Base-by-base conservation (phyloP, 1,140 invertebrate species). In the Thaumetopoea pityocampa region DNA sequence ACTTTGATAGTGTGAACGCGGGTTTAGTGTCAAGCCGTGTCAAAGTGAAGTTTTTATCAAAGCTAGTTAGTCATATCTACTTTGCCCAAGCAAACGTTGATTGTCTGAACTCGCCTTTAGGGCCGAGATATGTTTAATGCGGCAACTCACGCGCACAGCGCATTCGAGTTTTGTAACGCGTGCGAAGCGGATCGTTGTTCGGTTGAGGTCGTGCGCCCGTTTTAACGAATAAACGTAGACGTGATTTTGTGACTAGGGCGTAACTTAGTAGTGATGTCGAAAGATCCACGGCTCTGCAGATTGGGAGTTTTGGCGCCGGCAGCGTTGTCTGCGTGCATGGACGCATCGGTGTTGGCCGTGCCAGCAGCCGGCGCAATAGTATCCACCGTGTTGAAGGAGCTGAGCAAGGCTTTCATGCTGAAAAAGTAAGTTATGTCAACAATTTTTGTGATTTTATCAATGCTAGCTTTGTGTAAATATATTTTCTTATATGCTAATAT, bases 331-430 rank as follows among this genome's bases (percentile, higher is more conserved):
- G 79, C 67, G 4, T 80, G 76, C 45, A 81, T 86, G 68, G 85
- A 86, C 43, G 79, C 84, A 5, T 87, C 87, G 9, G 73, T 87
- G 14, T 58, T 89, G 18, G 87, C 85, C 2, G 82, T 88, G 26
- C 88, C 88, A 0, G 86, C 88, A 0, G 87, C 88, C 1, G 85
- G 86, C 0, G 87, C 88, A 19, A 87, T 89, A 37, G 86, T 89
- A 20, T 87, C 87, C 20, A 88, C 88, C 1, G 87, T 88, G 6
- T 66, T 89, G 3, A 80, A 80, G 37, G 79, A 83, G 41, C 66
- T 83, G 8, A 80, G 79, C 63, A 83, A 83, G 32, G 79, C 79
- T 26, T 83, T 83, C 44, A 80, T 83, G 79, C 67, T 83, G 4
- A 83, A 83, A 50, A 83, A 77, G 79, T 83, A 55, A 77, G 68